phyloP scores from a whole-genome alignment of 2,888 invertebrate genomes.

The Drosophila kanekoi region DNA sequence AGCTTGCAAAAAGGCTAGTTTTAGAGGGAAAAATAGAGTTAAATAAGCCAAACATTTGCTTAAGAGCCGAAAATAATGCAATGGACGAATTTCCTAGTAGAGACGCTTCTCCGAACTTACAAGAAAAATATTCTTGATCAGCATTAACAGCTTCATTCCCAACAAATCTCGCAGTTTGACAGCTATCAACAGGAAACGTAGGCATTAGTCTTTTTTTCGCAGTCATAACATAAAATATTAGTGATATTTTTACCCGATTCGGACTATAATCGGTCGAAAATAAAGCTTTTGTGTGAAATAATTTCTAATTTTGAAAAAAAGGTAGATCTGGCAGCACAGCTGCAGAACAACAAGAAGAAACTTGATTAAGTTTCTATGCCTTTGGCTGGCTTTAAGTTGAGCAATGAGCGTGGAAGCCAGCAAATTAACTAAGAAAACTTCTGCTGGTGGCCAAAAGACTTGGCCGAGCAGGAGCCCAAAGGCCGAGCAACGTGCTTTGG shows the following conservation, averaged over 20 bases:
- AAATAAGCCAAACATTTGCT: not conserved
- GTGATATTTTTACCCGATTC: too few relatives aligned
- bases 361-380: constrained; percentile 75
- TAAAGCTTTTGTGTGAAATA: too few relatives aligned
- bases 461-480: not conserved
- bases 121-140: too few relatives aligned
- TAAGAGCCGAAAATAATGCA: not conserved
- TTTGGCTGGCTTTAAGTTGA: constrained; percentile 64
- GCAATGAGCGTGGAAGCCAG: constrained; percentile 51
- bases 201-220: too few relatives aligned
- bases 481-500: constrained; percentile 61
- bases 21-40: not conserved
- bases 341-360: constrained; percentile 43
- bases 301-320: not conserved
- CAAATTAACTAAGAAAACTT: constrained; percentile 71
- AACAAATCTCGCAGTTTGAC: too few relatives aligned
- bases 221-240: too few relatives aligned
- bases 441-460: constrained; percentile 37
- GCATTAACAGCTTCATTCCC: too few relatives aligned
- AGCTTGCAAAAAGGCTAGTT: not conserved
- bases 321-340: not conserved
- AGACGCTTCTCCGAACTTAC: too few relatives aligned
- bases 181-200: too few relatives aligned
- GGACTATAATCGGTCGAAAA: too few relatives aligned
- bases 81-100: too few relatives aligned